A percentile compares a stretch with the other conserved stretches of the same genome.
These are phyloP conservation scores for Galerucella pusilla DNA, from an alignment of 2,888 invertebrate genomes.

Conservation along the genomic window DNA sequence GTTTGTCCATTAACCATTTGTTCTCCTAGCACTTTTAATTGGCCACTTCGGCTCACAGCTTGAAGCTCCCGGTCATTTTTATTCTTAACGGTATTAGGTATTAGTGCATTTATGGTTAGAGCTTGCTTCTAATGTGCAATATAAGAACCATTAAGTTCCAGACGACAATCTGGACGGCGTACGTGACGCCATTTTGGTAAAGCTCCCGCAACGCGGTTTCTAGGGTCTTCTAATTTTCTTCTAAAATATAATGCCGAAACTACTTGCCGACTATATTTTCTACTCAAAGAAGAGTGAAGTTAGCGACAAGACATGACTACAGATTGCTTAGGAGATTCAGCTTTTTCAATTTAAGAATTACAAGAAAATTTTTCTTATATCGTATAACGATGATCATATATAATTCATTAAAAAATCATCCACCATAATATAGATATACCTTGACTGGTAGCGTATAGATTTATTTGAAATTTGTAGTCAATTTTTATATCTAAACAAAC, in stretches of 20 bases:
- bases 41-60: slow-evolving; percentile 48
- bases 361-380: not conserved
- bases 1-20: slow-evolving; percentile 40
- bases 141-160: slow-evolving; percentile 45
- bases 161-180: slow-evolving; percentile 44
- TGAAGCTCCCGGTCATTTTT: slow-evolving; percentile 45
- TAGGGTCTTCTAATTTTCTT: slow-evolving; percentile 35
- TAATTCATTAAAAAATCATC: no score
- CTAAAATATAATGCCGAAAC: slow-evolving; percentile 19
- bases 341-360: not conserved
- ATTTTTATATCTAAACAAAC: no score
- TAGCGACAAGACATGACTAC: not conserved
- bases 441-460: no score
- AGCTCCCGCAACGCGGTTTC: slow-evolving; percentile 28
- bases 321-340: not conserved
- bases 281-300: not conserved
- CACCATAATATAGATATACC: no score
- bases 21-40: slow-evolving; percentile 47
- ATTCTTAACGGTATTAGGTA: slow-evolving; percentile 47
- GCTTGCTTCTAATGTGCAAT: slow-evolving; percentile 47
- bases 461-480: no score
- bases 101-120: slow-evolving; percentile 42
- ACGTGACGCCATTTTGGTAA: slow-evolving; percentile 42
- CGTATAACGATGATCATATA: no score
- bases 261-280: slow-evolving; percentile 24